Base-by-base conservation (phyloP, 2,888 invertebrate species). In the Phaonia tiefii region DNA sequence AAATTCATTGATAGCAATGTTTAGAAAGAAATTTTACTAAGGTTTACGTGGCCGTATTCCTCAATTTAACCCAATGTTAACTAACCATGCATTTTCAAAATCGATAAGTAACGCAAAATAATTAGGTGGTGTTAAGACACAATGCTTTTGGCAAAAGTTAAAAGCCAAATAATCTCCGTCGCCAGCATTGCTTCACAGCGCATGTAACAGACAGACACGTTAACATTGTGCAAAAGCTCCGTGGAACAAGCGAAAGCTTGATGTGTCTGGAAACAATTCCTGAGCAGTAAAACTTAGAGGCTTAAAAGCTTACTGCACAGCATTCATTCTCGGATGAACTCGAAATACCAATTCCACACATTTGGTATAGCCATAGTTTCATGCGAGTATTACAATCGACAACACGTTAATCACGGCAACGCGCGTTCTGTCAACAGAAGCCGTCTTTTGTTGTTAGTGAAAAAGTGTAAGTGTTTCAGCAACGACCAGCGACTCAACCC, bases 331-430 rank as follows among this genome's bases (percentile, higher is more conserved):
- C 44, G 22, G 46, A 75, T 78, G 75, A 78, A 75, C 71, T 26
- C 56, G 54, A 44, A 69, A 13, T 8, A 56, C n/a, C n/a, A n/a
- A 11, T 37, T 56, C n/a, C 17, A 42, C 63, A 22, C 42, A 39
- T 22, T 63, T 13, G 49, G 31, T 42, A 13, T 3, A 54, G 44
- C 42, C 72, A 58, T 67, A 81, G 81, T 81, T 67, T 20, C 13
- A 42, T 54, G 49, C 78, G 81, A 81, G 56, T 67, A 75, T 65
- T 81, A 42, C 13, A 78, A 71, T 31, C 75, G 72, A 56, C 20
- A 63, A 65, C 63, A 81, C 78, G 72, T 56, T 51, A 54, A 49
- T 3, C 39, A 69, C 26, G 15, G 42, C 49, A 54, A 39, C 22
- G n/a, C 0, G 42, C 37, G 46, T 54, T 37, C 8, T 37, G 49